Evolutionary conservation across 2,888 invertebrate genomes (phyloP), one percentile per base, ranked within the genome.

Genomic region (Tiphia femorata): DNA sequence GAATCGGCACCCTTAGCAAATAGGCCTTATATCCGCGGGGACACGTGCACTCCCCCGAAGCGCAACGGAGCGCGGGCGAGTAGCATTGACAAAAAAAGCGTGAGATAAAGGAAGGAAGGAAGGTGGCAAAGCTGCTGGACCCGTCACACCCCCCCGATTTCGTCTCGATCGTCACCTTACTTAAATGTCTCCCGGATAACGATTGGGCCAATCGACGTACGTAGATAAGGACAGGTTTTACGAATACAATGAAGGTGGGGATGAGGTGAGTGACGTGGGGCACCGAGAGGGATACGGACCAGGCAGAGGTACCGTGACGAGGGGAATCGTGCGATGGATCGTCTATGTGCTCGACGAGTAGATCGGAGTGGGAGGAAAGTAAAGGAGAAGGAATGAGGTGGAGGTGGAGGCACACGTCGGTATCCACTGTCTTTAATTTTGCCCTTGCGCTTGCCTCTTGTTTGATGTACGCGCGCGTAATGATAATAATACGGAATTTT

Each of bases 1-100:
- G 76, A 75, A 72, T 68, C 72, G 61, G 61, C 61, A 70, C 62
- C 70, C 67, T 61, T 58, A 41, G 56, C 63, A 67, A 73, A 65
- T 73, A 72, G 74, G 72, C 76, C 67, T 80, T 80, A 78, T 80
- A 80, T 76, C 63, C 19, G 29, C 51, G 38, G 42, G 52, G 42
- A 58, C 58, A 60, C 63, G 53, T 69, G 57, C 8, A n/a, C 29
- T 67, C 29, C 52, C 59, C 30, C 37, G 42, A 25, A 27, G 53
- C 41, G 43, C 37, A 38, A 46, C 38, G 46, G 56, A 52, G 51
- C 51, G 44, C 19, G 20, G 33, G 33, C 38, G 42, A 21, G n/a
- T 17, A 55, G 52, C 51, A 29, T 33, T 7, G 23, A 30, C 33
- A 38, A 19, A 49, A 35, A 44, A 43, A 40, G 50, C 43, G 53